These are phyloP conservation scores for Euleptes europaea DNA, from an alignment of 2,113 vertebrate genomes.

Conservation along the genomic window DNA sequence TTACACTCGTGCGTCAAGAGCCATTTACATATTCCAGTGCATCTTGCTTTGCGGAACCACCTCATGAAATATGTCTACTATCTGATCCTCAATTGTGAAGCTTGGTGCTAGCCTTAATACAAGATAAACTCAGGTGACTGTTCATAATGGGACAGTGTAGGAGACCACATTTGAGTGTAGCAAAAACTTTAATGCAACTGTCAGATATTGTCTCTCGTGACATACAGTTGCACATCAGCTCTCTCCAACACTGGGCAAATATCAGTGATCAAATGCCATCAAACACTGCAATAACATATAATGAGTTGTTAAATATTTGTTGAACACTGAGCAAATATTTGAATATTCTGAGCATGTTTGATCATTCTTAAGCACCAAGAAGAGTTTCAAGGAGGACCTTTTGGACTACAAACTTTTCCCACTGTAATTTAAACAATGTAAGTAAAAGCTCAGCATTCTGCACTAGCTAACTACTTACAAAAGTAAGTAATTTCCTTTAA, in stretches of 20 bases:
- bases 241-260: not conserved
- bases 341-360: not conserved
- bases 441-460: slow-evolving; percentile 39
- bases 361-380: not conserved
- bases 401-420: not conserved
- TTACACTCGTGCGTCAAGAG: not conserved
- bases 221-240: not conserved
- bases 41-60: not conserved
- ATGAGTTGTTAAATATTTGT: not conserved
- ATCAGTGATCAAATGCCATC: not conserved
- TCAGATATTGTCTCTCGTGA: not conserved
- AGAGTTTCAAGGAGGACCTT: not conserved
- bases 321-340: not conserved
- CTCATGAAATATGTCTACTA: not conserved
- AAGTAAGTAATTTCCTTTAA: slow-evolving; percentile 36
- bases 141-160: not conserved
- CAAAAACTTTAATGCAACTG: not conserved
- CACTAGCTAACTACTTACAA: not conserved
- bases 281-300: not conserved
- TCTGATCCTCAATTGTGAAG: not conserved
- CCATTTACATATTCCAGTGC: not conserved
- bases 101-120: not conserved
- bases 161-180: not conserved
- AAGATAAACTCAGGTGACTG: not conserved
- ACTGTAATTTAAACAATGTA: slow-evolving; percentile 46